Conservation (phyloP, 1,140 invertebrate species). For the Hypothenemus hampei region DNA sequence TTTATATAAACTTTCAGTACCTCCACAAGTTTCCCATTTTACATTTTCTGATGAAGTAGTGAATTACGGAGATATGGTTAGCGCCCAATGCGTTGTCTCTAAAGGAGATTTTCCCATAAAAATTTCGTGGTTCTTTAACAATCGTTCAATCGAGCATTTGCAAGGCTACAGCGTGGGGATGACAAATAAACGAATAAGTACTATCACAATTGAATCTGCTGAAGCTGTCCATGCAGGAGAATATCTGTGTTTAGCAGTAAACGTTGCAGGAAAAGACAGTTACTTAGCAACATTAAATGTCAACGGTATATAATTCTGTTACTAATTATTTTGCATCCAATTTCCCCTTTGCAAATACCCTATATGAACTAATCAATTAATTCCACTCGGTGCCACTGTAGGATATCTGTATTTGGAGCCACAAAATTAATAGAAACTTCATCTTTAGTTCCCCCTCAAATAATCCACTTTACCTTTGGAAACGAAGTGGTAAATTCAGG, state of each 20-base stretch:
- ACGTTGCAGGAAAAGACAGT: slow-evolving; percentile 56
- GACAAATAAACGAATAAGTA: slow-evolving; percentile 52
- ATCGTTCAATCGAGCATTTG: slow-evolving; percentile 34
- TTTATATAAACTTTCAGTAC: slow-evolving; percentile 32
- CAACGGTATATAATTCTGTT: slow-evolving; percentile 24
- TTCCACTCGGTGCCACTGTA: too few species aligned
- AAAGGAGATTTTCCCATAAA: slow-evolving; percentile 72
- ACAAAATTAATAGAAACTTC: slow-evolving; percentile 14
- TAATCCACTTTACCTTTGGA: slow-evolving; percentile 67
- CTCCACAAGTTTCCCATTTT: slow-evolving; percentile 41
- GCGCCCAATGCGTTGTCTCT: slow-evolving; percentile 65
- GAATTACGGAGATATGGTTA: slow-evolving; percentile 66
- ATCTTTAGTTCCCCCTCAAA: slow-evolving; percentile 59
- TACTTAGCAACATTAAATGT: slow-evolving; percentile 24
- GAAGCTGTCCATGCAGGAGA: slow-evolving; percentile 56
- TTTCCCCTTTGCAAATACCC: slow-evolving; percentile 8
- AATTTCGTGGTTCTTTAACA: slow-evolving; percentile 57
- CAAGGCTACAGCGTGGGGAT: slow-evolving; percentile 45
- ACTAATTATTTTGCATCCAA: too few species aligned
- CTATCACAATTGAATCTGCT: slow-evolving; percentile 56
- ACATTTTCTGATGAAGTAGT: slow-evolving; percentile 55
- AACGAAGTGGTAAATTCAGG: slow-evolving; percentile 63
- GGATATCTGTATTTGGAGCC: background rate
- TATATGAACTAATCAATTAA: too few species aligned
- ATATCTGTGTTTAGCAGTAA: slow-evolving; percentile 59